These are phyloP conservation scores for Argyrosomus regius DNA, from an alignment of 2,797 vertebrate genomes.

Conservation along the genomic window DNA sequence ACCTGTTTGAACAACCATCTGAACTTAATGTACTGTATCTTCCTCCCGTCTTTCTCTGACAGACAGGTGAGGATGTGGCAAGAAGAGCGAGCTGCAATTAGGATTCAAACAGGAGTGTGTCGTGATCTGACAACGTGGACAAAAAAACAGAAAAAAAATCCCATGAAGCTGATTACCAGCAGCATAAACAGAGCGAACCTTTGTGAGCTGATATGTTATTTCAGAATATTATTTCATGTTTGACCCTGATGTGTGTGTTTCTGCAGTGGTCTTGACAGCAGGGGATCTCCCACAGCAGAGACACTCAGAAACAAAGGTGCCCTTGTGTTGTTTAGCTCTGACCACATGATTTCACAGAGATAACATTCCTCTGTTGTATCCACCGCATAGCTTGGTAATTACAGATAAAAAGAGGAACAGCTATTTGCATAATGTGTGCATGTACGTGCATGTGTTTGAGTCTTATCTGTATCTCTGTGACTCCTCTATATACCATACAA, in stretches of 20 bases:
- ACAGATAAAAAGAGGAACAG: conserved; percentile 34
- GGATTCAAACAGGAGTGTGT: conserved; percentile 14
- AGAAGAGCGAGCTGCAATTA: conserved; percentile 19
- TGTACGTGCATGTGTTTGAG: conserved; percentile 19
- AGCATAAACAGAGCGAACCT: background rate
- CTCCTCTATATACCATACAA: background rate
- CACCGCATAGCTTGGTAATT: conserved; percentile 66
- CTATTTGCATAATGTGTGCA: conserved; percentile 49
- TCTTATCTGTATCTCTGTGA: conserved; percentile 12
- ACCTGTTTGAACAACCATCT: conserved; percentile 66
- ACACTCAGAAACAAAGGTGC: conserved; percentile 67
- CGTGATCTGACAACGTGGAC: background rate
- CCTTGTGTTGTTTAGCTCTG: conserved; percentile 67
- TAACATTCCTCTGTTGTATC: conserved; percentile 70
- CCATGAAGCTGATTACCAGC: conserved; percentile 21
- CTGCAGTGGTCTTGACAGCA: conserved; percentile 48
- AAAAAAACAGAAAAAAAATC: background rate
- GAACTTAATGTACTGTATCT: conserved; percentile 33
- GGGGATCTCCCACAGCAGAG: conserved; percentile 67
- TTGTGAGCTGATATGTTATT: conserved; percentile 9
- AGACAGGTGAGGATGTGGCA: conserved; percentile 66
- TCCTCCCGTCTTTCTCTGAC: conserved; percentile 21
- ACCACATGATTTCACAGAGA: conserved; percentile 72
- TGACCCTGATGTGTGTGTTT: conserved; percentile 37
- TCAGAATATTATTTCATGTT: conserved; percentile 19